A percentile compares a stretch with the other conserved stretches of the same genome.
These are phyloP conservation scores for Zaprionus obscuricornis DNA, from an alignment of 2,888 invertebrate genomes.

Conservation along the genomic window DNA sequence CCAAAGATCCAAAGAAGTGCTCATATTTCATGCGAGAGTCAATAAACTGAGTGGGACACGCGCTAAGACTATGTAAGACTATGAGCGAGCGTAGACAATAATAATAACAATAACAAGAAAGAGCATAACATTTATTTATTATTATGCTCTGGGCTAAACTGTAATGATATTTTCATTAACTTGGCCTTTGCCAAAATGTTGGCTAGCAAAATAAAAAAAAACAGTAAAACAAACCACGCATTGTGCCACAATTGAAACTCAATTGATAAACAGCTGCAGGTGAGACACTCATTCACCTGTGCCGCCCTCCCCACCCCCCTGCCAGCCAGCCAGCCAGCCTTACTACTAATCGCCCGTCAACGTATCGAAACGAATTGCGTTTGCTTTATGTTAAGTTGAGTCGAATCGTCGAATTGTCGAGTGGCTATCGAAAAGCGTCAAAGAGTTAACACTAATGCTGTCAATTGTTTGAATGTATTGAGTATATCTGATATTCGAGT, in stretches of 20 bases:
- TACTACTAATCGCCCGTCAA: slow-evolving; percentile 61
- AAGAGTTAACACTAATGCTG: slow-evolving; percentile 56
- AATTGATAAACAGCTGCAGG: slow-evolving; percentile 54
- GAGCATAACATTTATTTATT: slow-evolving; percentile 41
- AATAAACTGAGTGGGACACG: slow-evolving; percentile 63
- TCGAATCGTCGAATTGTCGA: too few species aligned
- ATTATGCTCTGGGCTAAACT: slow-evolving; percentile 67
- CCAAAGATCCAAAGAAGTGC: slow-evolving; percentile 71
- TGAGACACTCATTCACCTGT: slow-evolving; percentile 28
- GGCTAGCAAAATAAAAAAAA: neutral
- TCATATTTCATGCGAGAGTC: slow-evolving; percentile 77
- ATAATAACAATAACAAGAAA: too few species aligned
- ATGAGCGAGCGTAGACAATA: slow-evolving; percentile 17
- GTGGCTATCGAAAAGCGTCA: slow-evolving; percentile 69
- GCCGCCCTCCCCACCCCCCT: too few species aligned
- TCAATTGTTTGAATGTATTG: slow-evolving; percentile 50
- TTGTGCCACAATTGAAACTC: slow-evolving; percentile 52
- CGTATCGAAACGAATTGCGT: too few species aligned
- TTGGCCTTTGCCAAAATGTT: slow-evolving; percentile 73
- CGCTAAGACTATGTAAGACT: slow-evolving; percentile 10
- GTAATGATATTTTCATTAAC: slow-evolving; percentile 79
- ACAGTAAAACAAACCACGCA: slow-evolving; percentile 66
- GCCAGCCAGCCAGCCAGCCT: too few species aligned
- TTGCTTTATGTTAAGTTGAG: too few species aligned
- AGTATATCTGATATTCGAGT: slow-evolving; percentile 55